These are phyloP conservation scores for Morpho achilles DNA, from an alignment of 2,888 invertebrate species.

Conservation along the genomic window DNA sequence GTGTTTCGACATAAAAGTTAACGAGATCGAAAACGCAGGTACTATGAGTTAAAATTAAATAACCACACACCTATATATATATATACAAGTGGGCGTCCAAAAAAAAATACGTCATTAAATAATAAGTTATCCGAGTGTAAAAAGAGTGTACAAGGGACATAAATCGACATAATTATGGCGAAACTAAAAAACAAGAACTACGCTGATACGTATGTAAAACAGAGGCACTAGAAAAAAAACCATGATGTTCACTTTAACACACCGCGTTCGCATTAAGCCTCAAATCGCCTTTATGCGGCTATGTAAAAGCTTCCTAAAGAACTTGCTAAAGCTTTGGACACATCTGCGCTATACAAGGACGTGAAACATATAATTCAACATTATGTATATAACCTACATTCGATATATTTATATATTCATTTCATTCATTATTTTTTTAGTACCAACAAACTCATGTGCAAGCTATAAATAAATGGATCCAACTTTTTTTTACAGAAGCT, in stretches of 20 bases:
- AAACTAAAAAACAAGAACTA: slow-evolving; percentile 4
- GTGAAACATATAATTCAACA: neutral
- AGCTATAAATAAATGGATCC: no score
- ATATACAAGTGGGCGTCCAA: no score
- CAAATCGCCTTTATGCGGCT: slow-evolving; percentile 19
- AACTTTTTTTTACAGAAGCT: no score
- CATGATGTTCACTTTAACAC: slow-evolving; percentile 18
- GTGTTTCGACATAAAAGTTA: no score
- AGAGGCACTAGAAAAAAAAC: slow-evolving; percentile 9
- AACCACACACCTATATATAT: no score
- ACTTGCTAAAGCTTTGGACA: neutral
- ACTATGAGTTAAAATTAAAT: no score
- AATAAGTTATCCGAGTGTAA: no score
- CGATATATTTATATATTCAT: no score
- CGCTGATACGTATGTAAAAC: slow-evolving; percentile 3
- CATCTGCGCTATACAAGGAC: neutral
- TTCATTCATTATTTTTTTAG: no score
- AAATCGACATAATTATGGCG: neutral
- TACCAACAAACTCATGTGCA: no score
- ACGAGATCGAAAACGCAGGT: no score
- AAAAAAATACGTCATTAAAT: no score
- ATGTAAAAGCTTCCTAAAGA: slow-evolving; percentile 16
- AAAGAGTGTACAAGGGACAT: neutral
- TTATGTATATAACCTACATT: neutral
- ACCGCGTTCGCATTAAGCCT: slow-evolving; percentile 14